Percentiles rank a stretch among this genome's conserved stretches.
Conservation (phyloP, 2,797 vertebrate genomes). For the Ptychadena robeensis region DNA sequence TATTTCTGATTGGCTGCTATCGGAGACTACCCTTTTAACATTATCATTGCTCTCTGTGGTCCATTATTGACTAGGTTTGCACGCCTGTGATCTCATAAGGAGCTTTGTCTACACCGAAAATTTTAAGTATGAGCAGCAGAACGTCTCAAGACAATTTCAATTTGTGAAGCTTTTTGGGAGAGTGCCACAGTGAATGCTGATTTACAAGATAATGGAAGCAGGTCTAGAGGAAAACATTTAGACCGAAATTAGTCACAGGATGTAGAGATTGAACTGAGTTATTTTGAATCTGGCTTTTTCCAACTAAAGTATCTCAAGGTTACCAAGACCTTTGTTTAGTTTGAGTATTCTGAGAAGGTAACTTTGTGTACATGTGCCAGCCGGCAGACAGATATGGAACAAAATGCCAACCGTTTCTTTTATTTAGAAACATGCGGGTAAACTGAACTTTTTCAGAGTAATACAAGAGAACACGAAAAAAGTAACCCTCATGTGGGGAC, state of each 20-base stretch:
- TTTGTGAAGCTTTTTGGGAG: slow-evolving; percentile 18
- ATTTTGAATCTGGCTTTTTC: slow-evolving; percentile 22
- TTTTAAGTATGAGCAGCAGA: background rate
- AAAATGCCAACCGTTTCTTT: too few relatives aligned
- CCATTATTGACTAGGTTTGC: background rate
- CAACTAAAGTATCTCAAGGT: slow-evolving; percentile 34
- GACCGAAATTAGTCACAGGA: slow-evolving; percentile 41
- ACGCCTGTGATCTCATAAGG: background rate
- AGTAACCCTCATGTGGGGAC: too few relatives aligned
- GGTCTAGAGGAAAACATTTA: slow-evolving; percentile 37
- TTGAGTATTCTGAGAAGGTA: background rate
- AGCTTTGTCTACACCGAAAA: background rate
- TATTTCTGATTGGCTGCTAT: background rate
- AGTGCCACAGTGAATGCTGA: slow-evolving; percentile 22
- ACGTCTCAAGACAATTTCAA: background rate
- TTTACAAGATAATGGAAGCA: slow-evolving; percentile 41
- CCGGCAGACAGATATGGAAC: too few relatives aligned
- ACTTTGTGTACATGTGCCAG: background rate
- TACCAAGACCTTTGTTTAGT: slow-evolving; percentile 9
- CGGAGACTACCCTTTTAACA: background rate
- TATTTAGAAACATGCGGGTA: too few relatives aligned
- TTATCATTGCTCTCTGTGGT: background rate
- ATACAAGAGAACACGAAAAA: too few relatives aligned
- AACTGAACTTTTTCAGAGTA: too few relatives aligned
- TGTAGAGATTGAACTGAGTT: background rate